A percentile compares a stretch with the other conserved stretches of the same genome.
Evolutionary conservation across 2,797 vertebrate species (phyloP).

Genomic region (Coracias cyanogaster): DNA sequence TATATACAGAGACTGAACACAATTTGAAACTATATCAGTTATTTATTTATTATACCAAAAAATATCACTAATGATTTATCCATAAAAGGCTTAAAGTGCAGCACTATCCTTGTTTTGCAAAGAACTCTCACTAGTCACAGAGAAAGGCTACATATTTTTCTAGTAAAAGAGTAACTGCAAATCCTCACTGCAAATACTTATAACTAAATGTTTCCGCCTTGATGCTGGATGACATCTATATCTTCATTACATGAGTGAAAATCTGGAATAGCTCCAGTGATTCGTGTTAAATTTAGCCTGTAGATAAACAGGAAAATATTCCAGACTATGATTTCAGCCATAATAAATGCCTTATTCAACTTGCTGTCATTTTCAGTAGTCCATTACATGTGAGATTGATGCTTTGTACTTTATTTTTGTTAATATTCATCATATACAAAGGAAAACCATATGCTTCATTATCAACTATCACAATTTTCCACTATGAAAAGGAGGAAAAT

Average conservation of each 20-base stretch:
- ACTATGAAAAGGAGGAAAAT: slow-evolving; percentile 4
- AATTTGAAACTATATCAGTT: background rate
- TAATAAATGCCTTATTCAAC: background rate
- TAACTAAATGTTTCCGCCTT: background rate
- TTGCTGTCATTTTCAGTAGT: background rate
- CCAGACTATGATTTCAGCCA: background rate
- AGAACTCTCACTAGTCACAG: background rate
- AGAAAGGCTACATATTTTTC: background rate
- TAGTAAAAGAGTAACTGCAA: background rate
- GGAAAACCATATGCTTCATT: background rate
- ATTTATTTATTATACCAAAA: background rate
- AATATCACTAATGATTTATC: background rate
- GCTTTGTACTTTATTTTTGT: background rate
- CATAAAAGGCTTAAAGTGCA: background rate
- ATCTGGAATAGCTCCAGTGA: background rate
- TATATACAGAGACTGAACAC: background rate
- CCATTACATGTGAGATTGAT: background rate
- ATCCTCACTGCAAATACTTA: background rate
- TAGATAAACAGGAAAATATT: background rate
- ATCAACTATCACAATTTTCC: background rate
- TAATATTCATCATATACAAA: background rate
- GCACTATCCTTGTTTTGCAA: background rate
- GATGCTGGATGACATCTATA: background rate
- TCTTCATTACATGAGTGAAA: background rate
- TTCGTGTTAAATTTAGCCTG: background rate